Evolutionary conservation across 2,888 invertebrate genomes (phyloP).

Genomic region (Lathronympha strigana): DNA sequence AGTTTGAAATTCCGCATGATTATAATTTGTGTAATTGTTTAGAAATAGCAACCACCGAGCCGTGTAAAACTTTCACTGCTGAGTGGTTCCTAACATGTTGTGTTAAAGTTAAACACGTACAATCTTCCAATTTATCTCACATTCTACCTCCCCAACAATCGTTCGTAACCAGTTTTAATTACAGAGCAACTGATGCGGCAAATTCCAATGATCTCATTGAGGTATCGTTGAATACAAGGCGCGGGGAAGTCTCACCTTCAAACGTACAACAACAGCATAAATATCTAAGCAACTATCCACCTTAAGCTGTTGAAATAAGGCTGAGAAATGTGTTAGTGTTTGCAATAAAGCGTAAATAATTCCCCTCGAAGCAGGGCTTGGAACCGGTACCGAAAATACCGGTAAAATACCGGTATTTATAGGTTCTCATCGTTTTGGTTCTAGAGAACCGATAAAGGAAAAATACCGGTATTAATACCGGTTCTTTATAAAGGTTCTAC

Average conservation of each 20-base stretch:
- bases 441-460: too few relatives aligned
- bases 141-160: not conserved
- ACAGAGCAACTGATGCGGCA: constrained; percentile 15
- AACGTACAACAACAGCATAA: not conserved
- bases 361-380: constrained; percentile 11
- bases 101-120: too few relatives aligned
- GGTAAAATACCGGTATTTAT: too few relatives aligned
- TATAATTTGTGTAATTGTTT: too few relatives aligned
- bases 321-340: not conserved
- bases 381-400: too few relatives aligned
- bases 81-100: too few relatives aligned
- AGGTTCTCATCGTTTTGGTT: too few relatives aligned
- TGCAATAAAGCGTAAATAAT: constrained; percentile 30
- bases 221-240: constrained; percentile 15
- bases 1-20: too few relatives aligned
- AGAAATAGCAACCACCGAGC: too few relatives aligned
- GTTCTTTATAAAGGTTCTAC: too few relatives aligned
- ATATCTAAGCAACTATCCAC: not conserved
- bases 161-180: constrained; percentile 18
- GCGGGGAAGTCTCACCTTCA: constrained; percentile 11
- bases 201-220: constrained; percentile 35
- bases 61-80: too few relatives aligned
- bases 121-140: not conserved
- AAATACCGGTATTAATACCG: too few relatives aligned
- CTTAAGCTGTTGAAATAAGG: not conserved